A percentile compares a stretch with the other conserved stretches of the same genome.
phyloP scores from a whole-genome alignment of 2,888 invertebrate genomes.

The Pollenia labialis region DNA sequence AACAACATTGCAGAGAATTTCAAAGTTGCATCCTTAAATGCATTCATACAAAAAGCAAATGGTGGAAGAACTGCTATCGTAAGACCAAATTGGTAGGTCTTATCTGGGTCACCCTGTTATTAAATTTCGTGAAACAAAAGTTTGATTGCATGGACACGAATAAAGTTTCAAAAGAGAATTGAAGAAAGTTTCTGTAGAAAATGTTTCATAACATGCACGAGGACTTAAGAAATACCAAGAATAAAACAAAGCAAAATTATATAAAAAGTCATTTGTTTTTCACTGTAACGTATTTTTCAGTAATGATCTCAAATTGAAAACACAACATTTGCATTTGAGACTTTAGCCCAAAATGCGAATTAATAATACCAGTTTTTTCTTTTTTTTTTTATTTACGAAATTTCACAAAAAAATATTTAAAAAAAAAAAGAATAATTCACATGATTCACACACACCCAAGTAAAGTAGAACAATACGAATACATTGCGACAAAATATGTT shows the following conservation, averaged over 20 bases:
- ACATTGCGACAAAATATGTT: conserved; percentile 47
- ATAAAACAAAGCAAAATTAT: background rate
- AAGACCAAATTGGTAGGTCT: too few species aligned
- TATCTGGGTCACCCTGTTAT: too few species aligned
- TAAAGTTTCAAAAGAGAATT: too few species aligned
- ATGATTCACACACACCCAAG: conserved; percentile 44
- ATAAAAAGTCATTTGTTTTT: background rate
- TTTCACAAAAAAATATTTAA: background rate
- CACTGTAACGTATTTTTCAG: too few species aligned
- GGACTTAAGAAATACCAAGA: background rate
- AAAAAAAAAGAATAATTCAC: conserved; percentile 34
- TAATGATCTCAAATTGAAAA: conserved; percentile 2
- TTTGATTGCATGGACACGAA: too few species aligned
- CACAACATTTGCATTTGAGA: conserved; percentile 32
- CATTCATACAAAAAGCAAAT: too few species aligned
- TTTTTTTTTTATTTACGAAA: conserved; percentile 40
- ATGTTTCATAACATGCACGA: too few species aligned
- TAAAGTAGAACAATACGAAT: conserved; percentile 15
- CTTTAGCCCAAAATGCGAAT: conserved; percentile 1
- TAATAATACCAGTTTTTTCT: conserved; percentile 33
- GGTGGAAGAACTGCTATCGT: too few species aligned
- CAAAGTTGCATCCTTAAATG: too few species aligned
- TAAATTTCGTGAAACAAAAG: too few species aligned
- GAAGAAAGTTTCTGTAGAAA: too few species aligned
- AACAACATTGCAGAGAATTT: too few species aligned